phyloP scores from a whole-genome alignment of 2,888 invertebrate genomes.

The Dynastes tityus region DNA sequence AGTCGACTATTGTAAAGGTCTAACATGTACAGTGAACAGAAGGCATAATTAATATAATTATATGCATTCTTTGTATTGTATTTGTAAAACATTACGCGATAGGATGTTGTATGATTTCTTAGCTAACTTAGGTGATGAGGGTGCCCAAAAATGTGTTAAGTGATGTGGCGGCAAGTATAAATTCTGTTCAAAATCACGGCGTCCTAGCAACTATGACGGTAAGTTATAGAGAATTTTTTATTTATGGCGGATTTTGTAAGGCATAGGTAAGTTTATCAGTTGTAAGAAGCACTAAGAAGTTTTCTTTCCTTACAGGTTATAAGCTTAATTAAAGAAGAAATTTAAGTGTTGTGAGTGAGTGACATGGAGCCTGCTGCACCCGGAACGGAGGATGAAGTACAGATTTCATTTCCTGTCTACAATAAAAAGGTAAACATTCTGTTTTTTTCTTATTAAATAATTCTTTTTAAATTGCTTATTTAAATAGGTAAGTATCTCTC shows the following conservation, averaged over 20 bases:
- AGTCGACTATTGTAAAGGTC: background rate
- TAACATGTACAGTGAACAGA: background rate
- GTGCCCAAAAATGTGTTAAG: constrained; percentile 46
- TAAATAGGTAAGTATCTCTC: constrained; percentile 51
- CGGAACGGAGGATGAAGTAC: constrained; percentile 59
- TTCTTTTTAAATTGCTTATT: constrained; percentile 19
- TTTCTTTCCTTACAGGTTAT: constrained; percentile 50
- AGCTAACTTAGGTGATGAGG: constrained; percentile 36
- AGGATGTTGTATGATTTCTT: constrained; percentile 15
- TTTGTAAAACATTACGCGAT: constrained; percentile 23
- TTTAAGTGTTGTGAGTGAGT: constrained; percentile 49
- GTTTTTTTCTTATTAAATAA: background rate
- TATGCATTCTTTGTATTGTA: constrained; percentile 10
- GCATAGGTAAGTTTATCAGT: constrained; percentile 47
- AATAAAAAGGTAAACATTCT: constrained; percentile 58
- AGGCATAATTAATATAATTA: background rate
- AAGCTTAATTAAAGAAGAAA: constrained; percentile 37
- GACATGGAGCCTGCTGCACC: constrained; percentile 59
- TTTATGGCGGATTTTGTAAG: background rate
- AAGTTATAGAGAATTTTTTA: constrained; percentile 57
- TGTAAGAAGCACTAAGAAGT: constrained; percentile 32
- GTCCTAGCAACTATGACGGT: constrained; percentile 57
- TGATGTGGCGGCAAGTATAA: constrained; percentile 57
- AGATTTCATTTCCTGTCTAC: constrained; percentile 50
- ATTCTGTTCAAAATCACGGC: constrained; percentile 45